These are phyloP conservation scores for Odontophorus gujanensis DNA, from an alignment of 2,113 vertebrate genomes.

Conservation along the genomic window DNA sequence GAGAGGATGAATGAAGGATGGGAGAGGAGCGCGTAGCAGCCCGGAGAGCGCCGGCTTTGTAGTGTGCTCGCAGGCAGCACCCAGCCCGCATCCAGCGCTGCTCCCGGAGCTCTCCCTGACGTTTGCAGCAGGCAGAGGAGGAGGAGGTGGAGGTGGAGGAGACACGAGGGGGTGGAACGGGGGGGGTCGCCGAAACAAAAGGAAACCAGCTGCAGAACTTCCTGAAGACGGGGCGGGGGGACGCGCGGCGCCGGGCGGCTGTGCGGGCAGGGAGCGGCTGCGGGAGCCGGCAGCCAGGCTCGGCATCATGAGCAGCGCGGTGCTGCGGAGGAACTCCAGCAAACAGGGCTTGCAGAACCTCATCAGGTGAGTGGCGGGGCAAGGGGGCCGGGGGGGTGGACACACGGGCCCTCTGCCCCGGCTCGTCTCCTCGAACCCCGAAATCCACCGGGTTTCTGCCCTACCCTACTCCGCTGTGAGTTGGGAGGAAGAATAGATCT, in stretches of 20 bases:
- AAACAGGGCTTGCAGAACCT: slow-evolving; percentile 85
- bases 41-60: slow-evolving; percentile 64
- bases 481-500: background rate
- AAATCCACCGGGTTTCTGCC: background rate
- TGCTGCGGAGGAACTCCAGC: slow-evolving; percentile 82
- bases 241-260: background rate
- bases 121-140: slow-evolving; percentile 80
- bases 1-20: background rate
- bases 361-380: slow-evolving; percentile 79
- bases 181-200: slow-evolving; percentile 72
- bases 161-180: slow-evolving; percentile 44
- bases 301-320: slow-evolving; percentile 71
- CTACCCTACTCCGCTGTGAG: background rate
- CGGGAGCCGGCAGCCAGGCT: background rate
- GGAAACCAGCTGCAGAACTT: slow-evolving; percentile 72
- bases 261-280: background rate
- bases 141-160: slow-evolving; percentile 75
- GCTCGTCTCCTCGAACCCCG: background rate
- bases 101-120: slow-evolving; percentile 71
- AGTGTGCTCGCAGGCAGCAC: slow-evolving; percentile 79
- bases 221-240: slow-evolving; percentile 57
- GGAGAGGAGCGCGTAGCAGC: background rate
- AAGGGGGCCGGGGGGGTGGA: too few relatives aligned
- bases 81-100: slow-evolving; percentile 60
- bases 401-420: background rate